Conservation (phyloP, 2,888 invertebrate species). For the Disparrhopalites patrizii region DNA sequence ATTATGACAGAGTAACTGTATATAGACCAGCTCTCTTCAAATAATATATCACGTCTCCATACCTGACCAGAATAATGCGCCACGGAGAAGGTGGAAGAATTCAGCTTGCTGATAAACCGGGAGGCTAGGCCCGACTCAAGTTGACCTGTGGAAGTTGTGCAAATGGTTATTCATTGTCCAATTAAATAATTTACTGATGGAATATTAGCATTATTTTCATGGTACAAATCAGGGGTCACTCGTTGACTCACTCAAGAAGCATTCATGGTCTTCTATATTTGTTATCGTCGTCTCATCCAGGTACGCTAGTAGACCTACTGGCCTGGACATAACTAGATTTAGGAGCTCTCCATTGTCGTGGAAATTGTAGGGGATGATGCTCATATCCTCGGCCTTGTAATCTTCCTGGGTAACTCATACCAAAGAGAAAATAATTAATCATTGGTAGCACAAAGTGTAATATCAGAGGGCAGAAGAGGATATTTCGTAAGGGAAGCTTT, state of each 20-base stretch:
- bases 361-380: slow-evolving; percentile 67
- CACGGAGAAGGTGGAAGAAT: slow-evolving; percentile 66
- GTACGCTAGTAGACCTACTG: slow-evolving; percentile 74
- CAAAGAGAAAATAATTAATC: too few relatives aligned
- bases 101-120: slow-evolving; percentile 33
- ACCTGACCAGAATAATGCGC: slow-evolving; percentile 89
- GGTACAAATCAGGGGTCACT: background rate
- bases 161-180: background rate
- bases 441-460: too few relatives aligned
- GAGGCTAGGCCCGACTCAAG: slow-evolving; percentile 29
- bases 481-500: too few relatives aligned
- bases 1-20: too few relatives aligned
- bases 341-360: slow-evolving; percentile 84
- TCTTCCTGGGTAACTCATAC: slow-evolving; percentile 59
- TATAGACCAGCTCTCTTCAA: too few relatives aligned
- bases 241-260: slow-evolving; percentile 63
- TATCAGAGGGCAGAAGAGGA: too few relatives aligned
- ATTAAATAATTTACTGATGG: too few relatives aligned
- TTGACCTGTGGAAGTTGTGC: slow-evolving; percentile 28
- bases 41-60: too few relatives aligned
- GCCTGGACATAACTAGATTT: slow-evolving; percentile 80
- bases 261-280: slow-evolving; percentile 64
- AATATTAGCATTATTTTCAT: background rate
- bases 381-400: slow-evolving; percentile 71
- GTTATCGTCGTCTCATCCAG: slow-evolving; percentile 79